A percentile compares a stretch with the other conserved stretches of the same genome.
Conservation (phyloP, 2,888 invertebrate species). For the Lasiommata megera region DNA sequence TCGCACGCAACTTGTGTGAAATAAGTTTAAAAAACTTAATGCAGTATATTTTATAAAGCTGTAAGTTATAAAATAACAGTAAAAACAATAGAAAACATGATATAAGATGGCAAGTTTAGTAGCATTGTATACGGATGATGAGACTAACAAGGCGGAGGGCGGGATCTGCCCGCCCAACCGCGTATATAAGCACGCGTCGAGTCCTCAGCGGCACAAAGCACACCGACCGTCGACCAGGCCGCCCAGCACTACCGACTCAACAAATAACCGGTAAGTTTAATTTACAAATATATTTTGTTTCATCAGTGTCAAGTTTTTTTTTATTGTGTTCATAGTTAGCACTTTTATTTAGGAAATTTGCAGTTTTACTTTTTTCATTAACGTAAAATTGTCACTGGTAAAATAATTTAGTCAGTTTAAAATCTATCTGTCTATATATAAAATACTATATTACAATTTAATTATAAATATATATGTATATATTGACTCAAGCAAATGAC, state of each 20-base stretch:
- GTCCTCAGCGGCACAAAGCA: constrained; percentile 53
- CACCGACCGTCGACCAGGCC: constrained; percentile 48
- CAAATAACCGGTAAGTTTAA: constrained; percentile 43
- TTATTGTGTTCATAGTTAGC: too few relatives aligned
- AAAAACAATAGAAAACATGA: constrained; percentile 14
- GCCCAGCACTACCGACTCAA: constrained; percentile 39
- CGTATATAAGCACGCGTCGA: constrained; percentile 58
- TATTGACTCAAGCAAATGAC: too few relatives aligned
- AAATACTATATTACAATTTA: too few relatives aligned
- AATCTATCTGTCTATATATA: too few relatives aligned
- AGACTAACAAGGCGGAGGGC: constrained; percentile 38
- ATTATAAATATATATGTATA: too few relatives aligned
- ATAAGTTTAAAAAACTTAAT: background rate
- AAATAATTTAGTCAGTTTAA: too few relatives aligned
- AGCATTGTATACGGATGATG: constrained; percentile 27
- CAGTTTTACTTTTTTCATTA: too few relatives aligned
- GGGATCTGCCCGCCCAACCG: constrained; percentile 44
- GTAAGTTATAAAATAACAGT: background rate
- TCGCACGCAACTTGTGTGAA: too few relatives aligned
- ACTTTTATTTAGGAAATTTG: too few relatives aligned
- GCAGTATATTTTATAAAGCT: background rate
- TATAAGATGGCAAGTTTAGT: constrained; percentile 22
- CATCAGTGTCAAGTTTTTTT: background rate
- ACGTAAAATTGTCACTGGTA: too few relatives aligned
- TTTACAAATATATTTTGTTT: constrained; percentile 10